Evolutionary conservation across 92 coral and sea anemone genomes (phyloP), one percentile per base, ranked within the genome.

Genomic region (Zoanthus sansibaricus): DNA sequence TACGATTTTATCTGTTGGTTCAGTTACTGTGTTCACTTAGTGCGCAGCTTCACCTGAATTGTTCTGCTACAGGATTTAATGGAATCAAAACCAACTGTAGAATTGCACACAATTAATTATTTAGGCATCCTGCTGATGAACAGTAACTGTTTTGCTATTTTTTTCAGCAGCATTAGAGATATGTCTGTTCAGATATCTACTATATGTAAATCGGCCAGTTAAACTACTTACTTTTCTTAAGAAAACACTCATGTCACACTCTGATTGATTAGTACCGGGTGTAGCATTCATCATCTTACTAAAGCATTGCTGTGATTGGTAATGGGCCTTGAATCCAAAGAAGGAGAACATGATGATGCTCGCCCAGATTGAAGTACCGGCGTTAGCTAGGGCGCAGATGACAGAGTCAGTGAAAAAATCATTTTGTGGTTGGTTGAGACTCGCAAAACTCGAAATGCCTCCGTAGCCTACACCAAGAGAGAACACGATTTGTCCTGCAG

Each of bases 391-490:
- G 2, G 97, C 88, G 62, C 92, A 87, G 68, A 92, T 55, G 58
- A 97, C 68, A 3, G 99, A 98, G 58, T 97, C 99, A 76, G 85
- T 80, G 70, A 66, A 93, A 78, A 92, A 95, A 88, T 91, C 91
- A 84, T 94, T 97, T 17, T 89, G 91, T 9, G 92, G 86, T 51
- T 92, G 86, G 87, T 93, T 95, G 21, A 94, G 93, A 42, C 96
- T 92, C 9, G 98, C 91, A 80, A 93, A 93, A 16, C 90, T 88
- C 18, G 91, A 95, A 30, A 93, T 69, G 1, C 93, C 90, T 11
- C 99, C 99, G 77, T 93, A 95, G n/a, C 98, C 99, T 1, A 97
- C 92, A 30, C 97, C 98, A 21, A 97, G 89, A 7, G 99, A 97
- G 92, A 79, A 97, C 88, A 97, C 94, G 30, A 97, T 95, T 75